Percentiles rank a stretch among this genome's conserved stretches.
Evolutionary conservation across 2,797 vertebrate genomes (phyloP).

Genomic region (Petrocephalus schoutedeni): DNA sequence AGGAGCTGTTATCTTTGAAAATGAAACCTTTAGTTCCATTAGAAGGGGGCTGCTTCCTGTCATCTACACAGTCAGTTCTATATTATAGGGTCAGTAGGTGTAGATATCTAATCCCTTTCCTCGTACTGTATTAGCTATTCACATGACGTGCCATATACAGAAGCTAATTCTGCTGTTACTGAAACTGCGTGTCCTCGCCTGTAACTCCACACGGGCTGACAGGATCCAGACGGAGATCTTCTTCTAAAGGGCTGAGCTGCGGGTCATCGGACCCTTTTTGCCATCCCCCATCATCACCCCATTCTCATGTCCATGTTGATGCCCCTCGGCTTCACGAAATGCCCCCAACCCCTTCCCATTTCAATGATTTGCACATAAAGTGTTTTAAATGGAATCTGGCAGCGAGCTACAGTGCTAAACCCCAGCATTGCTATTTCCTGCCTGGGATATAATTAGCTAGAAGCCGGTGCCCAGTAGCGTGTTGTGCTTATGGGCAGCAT

Average conservation of each 20-base stretch:
- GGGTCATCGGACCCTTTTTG: background rate
- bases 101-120: background rate
- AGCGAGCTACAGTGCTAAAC: slow-evolving; percentile 41
- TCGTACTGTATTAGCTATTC: slow-evolving; percentile 19
- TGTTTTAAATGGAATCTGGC: background rate
- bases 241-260: background rate
- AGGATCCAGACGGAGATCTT: background rate
- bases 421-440: slow-evolving; percentile 57
- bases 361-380: background rate
- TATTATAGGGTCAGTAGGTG: slow-evolving; percentile 7
- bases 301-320: background rate
- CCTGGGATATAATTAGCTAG: slow-evolving; percentile 58
- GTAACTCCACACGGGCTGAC: background rate
- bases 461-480: slow-evolving; percentile 45
- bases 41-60: slow-evolving; percentile 24
- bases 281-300: background rate
- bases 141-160: slow-evolving; percentile 15
- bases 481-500: slow-evolving; percentile 53
- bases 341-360: background rate
- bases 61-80: background rate
- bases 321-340: background rate
- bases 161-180: slow-evolving; percentile 27
- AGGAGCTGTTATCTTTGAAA: background rate
- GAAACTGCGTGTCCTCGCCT: slow-evolving; percentile 17
- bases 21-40: background rate